Percentiles rank a stretch among this genome's conserved stretches.
Conservation (phyloP, 2,888 invertebrate species). For the Rotaria sp. region DNA sequence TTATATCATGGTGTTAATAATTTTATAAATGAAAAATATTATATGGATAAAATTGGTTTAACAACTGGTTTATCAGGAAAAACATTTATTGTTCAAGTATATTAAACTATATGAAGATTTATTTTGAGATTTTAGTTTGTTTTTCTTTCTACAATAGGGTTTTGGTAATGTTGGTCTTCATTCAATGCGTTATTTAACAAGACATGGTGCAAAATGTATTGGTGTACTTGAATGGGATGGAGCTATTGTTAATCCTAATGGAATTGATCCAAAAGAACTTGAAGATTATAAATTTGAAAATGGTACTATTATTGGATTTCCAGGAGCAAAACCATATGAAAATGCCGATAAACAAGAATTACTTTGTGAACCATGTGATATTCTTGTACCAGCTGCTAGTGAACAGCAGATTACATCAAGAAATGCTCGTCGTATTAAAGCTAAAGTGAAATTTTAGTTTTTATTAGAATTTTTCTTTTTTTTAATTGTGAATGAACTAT, state of each 20-base stretch:
- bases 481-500: too few species aligned
- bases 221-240: conserved; percentile 85
- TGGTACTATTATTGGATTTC: conserved; percentile 86
- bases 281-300: conserved; percentile 61
- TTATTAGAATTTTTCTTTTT: neutral
- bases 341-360: conserved; percentile 62
- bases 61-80: conserved; percentile 92
- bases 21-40: conserved; percentile 84
- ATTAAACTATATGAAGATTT: neutral
- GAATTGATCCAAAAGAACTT: conserved; percentile 73
- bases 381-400: conserved; percentile 87
- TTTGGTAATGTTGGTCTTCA: conserved; percentile 96
- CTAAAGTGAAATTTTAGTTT: conserved; percentile 60
- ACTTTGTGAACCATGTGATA: conserved; percentile 84
- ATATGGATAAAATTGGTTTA: conserved; percentile 77
- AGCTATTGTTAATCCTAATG: conserved; percentile 71
- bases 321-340: conserved; percentile 76
- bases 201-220: conserved; percentile 83
- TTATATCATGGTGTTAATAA: conserved; percentile 81
- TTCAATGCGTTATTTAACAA: conserved; percentile 81
- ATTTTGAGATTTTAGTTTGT: neutral
- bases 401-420: conserved; percentile 85
- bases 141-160: conserved; percentile 59
- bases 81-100: conserved; percentile 75
- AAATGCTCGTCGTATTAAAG: conserved; percentile 80